Evolutionary conservation across 2,888 invertebrate species (phyloP).

Genomic region (Tenthredo distinguenda): DNA sequence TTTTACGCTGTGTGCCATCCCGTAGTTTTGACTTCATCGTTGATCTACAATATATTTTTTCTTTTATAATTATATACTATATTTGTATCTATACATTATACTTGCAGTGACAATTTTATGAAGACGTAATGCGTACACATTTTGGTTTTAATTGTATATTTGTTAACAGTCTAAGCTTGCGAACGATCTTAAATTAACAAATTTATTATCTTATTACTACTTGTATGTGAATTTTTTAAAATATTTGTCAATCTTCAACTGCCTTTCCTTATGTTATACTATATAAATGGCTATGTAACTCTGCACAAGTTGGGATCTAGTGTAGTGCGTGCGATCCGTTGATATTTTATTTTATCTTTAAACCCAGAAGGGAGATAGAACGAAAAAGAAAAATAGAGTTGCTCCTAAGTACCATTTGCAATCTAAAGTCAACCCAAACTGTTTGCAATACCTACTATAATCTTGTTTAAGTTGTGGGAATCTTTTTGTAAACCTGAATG

Average conservation of each 20-base stretch:
- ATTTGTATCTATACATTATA: background rate
- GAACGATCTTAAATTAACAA: conserved; percentile 37
- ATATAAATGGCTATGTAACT: conserved; percentile 20
- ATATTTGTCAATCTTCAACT: conserved; percentile 14
- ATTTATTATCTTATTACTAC: conserved; percentile 30
- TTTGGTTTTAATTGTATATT: background rate
- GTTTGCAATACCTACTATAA: conserved; percentile 20
- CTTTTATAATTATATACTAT: background rate
- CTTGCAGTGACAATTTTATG: background rate
- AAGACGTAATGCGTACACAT: background rate
- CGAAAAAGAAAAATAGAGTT: background rate
- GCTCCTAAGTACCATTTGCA: background rate
- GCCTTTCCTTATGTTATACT: conserved; percentile 22
- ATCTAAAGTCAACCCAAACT: background rate
- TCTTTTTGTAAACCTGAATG: conserved; percentile 14
- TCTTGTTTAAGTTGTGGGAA: conserved; percentile 5
- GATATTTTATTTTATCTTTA: conserved; percentile 12
- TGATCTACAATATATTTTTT: background rate
- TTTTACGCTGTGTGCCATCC: background rate
- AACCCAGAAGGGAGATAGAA: background rate
- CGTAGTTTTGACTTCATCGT: conserved; percentile 4
- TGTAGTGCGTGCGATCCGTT: background rate
- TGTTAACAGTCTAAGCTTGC: conserved; percentile 29
- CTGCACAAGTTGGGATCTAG: conserved; percentile 27
- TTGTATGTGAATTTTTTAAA: background rate